Conservation (phyloP, 2,113 vertebrate genomes). For the Phrynosoma blainvillii region DNA sequence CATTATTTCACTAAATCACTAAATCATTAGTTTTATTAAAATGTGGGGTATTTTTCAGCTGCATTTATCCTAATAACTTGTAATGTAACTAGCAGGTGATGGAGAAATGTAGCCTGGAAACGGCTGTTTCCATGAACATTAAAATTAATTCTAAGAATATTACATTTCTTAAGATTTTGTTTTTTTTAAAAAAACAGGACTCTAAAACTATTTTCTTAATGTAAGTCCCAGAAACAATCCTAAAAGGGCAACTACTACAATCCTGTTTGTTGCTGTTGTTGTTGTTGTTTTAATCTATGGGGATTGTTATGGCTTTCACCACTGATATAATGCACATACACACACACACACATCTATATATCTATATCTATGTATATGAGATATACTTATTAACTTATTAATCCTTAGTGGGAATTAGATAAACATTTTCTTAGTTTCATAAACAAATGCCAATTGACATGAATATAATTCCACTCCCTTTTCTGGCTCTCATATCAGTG, state of each 20-base stretch:
- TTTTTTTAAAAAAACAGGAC: background rate
- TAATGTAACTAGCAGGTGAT: constrained; percentile 26
- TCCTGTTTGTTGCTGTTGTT: too few relatives aligned
- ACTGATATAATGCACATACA: too few relatives aligned
- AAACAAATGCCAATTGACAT: constrained; percentile 37
- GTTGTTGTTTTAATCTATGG: too few relatives aligned
- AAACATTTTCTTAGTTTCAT: constrained; percentile 51
- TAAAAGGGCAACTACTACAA: background rate
- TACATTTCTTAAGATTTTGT: constrained; percentile 13
- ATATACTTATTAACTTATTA: constrained; percentile 38
- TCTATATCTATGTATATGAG: constrained; percentile 12
- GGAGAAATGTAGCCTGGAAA: constrained; percentile 15
- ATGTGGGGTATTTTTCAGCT: constrained; percentile 40
- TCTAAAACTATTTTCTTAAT: constrained; percentile 18
- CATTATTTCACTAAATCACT: constrained; percentile 45
- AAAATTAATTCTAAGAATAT: constrained; percentile 30
- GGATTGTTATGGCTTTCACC: too few relatives aligned
- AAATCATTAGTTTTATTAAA: constrained; percentile 46
- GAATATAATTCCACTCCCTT: constrained; percentile 50
- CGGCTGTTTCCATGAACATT: constrained; percentile 15
- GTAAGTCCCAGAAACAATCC: constrained; percentile 11
- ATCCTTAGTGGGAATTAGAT: constrained; percentile 42
- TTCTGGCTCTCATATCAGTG: constrained; percentile 38
- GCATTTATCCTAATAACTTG: constrained; percentile 29
- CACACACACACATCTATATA: background rate